Conservation (phyloP, 2,888 invertebrate genomes). For the Labia minor region DNA sequence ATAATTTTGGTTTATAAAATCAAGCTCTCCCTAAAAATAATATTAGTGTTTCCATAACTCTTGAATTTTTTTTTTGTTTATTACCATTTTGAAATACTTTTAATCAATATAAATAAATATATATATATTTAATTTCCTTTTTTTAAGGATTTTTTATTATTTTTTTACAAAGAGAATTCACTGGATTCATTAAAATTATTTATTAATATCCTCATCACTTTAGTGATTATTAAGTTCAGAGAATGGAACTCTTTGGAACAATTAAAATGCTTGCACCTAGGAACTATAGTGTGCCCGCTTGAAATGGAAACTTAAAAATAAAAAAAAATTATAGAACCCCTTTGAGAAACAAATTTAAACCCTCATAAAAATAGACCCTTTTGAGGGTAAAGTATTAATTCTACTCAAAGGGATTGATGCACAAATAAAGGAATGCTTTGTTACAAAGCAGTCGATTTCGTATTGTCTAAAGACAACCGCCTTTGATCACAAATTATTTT, state of each 20-base stretch:
- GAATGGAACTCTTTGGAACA: neutral
- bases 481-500: neutral
- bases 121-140: neutral
- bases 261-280: conserved; percentile 13
- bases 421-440: neutral
- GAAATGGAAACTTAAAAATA: neutral
- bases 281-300: neutral
- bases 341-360: neutral
- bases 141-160: neutral
- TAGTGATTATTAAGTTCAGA: neutral
- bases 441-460: neutral
- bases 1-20: too few relatives aligned
- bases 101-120: neutral
- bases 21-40: neutral
- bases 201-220: neutral
- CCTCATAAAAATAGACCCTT: neutral
- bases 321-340: neutral
- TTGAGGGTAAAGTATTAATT: neutral
- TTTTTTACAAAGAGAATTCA: neutral
- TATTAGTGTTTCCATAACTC: neutral
- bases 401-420: neutral
- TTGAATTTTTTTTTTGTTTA: neutral
- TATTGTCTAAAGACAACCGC: neutral
- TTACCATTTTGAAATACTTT: neutral
- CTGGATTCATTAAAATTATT: neutral